These are phyloP conservation scores for Actinemys pallida DNA, from an alignment of 2,113 vertebrate species.

Conservation along the genomic window DNA sequence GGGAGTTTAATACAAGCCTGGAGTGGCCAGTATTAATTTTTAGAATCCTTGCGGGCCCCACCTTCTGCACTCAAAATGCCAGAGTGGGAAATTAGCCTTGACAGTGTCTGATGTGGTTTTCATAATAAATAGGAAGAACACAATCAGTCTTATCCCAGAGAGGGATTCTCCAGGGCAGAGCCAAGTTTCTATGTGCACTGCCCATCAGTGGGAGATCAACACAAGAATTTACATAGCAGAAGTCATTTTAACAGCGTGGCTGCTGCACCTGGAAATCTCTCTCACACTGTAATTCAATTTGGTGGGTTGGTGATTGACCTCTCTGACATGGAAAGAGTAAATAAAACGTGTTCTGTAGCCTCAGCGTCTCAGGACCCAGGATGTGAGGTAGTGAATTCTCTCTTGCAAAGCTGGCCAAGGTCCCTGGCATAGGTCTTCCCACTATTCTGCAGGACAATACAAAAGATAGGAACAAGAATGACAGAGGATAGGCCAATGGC, in stretches of 20 bases:
- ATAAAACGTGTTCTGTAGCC: background rate
- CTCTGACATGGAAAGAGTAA: background rate
- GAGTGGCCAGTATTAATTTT: no score
- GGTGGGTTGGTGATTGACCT: background rate
- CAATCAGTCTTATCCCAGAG: background rate
- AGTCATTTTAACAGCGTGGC: background rate
- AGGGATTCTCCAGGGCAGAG: background rate
- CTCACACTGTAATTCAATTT: background rate
- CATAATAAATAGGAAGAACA: background rate
- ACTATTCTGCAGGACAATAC: background rate
- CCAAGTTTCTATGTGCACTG: background rate
- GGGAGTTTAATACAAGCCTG: no score
- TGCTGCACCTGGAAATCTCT: background rate
- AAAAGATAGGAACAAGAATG: background rate
- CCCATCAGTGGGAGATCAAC: background rate
- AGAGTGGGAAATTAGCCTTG: no score
- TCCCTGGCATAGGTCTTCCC: background rate
- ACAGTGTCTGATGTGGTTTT: background rate
- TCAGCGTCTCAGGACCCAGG: background rate
- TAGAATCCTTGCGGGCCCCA: no score
- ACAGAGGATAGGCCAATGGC: background rate
- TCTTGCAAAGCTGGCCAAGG: background rate
- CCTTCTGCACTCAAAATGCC: no score
- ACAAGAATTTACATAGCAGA: background rate
- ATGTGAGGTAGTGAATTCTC: background rate